phyloP scores from a whole-genome alignment of 2,797 vertebrate species.

The Gallinago solitaria region DNA sequence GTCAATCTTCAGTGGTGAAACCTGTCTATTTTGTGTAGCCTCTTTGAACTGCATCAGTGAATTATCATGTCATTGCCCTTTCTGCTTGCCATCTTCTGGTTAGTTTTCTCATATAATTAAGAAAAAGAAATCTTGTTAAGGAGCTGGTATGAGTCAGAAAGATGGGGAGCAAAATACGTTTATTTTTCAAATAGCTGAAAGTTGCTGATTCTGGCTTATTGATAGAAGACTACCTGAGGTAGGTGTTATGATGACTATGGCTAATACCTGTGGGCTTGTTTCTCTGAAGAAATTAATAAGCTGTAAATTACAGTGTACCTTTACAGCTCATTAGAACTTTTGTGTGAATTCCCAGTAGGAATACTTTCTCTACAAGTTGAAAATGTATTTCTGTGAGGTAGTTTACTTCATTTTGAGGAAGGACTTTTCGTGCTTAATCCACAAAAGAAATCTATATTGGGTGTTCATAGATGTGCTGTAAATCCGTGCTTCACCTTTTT shows the following conservation, averaged over 20 bases:
- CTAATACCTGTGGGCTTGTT: constrained; percentile 9
- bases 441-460: background rate
- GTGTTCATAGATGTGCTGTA: background rate
- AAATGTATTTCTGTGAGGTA: background rate
- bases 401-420: background rate
- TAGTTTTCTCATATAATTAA: background rate
- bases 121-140: background rate
- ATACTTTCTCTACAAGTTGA: background rate
- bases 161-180: background rate
- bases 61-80: background rate
- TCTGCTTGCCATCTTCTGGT: background rate
- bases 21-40: background rate
- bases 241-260: background rate
- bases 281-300: constrained; percentile 22
- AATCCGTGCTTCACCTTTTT: background rate
- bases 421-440: background rate
- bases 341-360: background rate
- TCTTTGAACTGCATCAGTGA: background rate
- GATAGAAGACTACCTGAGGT: background rate
- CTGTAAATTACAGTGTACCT: background rate
- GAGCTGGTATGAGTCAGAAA: background rate
- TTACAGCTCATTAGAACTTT: constrained; percentile 21
- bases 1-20: background rate
- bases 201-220: background rate
- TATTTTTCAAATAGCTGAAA: background rate